Base-by-base conservation (phyloP, 2,888 invertebrate species). In the Eudiplozoon nipponicum region DNA sequence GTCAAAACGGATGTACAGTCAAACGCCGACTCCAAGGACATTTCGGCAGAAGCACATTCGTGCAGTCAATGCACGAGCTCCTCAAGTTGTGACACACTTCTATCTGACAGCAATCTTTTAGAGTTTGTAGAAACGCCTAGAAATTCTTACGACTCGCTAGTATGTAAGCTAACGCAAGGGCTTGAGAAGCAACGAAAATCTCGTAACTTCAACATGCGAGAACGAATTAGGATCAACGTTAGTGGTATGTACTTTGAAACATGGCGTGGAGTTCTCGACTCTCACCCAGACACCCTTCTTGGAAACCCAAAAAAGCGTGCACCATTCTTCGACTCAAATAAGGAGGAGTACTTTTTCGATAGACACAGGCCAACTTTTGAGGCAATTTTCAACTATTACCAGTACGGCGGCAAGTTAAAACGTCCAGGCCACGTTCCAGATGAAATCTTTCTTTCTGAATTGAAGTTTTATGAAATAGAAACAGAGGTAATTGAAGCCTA, bases 361-460 rank as follows among this genome's bases (percentile, higher is more conserved):
- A 46, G 57, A 22, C 56, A 57, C 45, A 46, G 57, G 45, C 56
- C 56, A 11, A 54, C 54, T 3, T 57, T 57, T 46, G 57, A 57
- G 47, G 54, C 56, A 15, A 52, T 57, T 35, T 57, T 57, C 44
- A 49, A 54, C 40, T 57, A 56, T 45, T 56, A 54, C 45, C 51
- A 55, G 46, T 54, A 55, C 45, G 56, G 56, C 29, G 57, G 57
- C 3, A 50, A 50, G 37, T 44, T 57, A 15, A 49, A 51, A 40
- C 47, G 56, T 20, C 57, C 57, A 1, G 52, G 52, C 11, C 50
- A 53, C 2, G 56, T 57, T 1, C 55, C 56, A 2, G 57, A 57
- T 42, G 57, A 56, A 37, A 51, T 56, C 11, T 57, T 57, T 42
- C 49, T 56, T 23, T 47, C 50, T 3, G 57, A 57, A 44, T 43